phyloP scores from a whole-genome alignment of 2,113 vertebrate genomes.

The Danio rerio region DNA sequence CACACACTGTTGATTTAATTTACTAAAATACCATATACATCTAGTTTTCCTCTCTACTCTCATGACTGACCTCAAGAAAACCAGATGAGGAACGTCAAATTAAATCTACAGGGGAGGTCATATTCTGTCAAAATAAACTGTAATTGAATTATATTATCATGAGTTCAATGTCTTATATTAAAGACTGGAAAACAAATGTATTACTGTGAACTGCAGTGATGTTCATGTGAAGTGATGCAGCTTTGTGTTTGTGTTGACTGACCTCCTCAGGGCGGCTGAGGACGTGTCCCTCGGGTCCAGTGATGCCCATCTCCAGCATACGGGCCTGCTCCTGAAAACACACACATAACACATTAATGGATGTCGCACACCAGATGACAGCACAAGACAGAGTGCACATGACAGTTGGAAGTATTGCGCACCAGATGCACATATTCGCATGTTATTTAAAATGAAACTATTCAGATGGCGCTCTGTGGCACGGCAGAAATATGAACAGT shows the following conservation, averaged over 20 bases:
- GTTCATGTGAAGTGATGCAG: neutral
- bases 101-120: neutral
- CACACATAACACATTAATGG: too few species aligned
- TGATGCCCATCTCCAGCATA: conserved; percentile 89
- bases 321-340: conserved; percentile 80
- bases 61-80: neutral
- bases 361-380: too few species aligned
- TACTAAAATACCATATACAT: neutral
- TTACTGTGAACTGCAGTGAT: neutral
- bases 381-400: too few species aligned
- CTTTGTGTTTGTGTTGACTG: conserved; percentile 36
- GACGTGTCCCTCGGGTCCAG: conserved; percentile 86
- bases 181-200: neutral
- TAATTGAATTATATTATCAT: neutral
- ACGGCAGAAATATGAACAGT: too few species aligned
- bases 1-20: neutral
- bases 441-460: too few species aligned
- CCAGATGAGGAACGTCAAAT: neutral
- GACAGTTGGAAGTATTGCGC: too few species aligned
- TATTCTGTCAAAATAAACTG: too few species aligned
- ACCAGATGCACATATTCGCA: too few species aligned
- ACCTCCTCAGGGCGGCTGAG: conserved; percentile 90
- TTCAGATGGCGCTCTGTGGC: too few species aligned
- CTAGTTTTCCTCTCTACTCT: neutral
- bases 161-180: neutral